Evolutionary conservation across 2,888 invertebrate genomes (phyloP).

Genomic region (Mythimna impura): DNA sequence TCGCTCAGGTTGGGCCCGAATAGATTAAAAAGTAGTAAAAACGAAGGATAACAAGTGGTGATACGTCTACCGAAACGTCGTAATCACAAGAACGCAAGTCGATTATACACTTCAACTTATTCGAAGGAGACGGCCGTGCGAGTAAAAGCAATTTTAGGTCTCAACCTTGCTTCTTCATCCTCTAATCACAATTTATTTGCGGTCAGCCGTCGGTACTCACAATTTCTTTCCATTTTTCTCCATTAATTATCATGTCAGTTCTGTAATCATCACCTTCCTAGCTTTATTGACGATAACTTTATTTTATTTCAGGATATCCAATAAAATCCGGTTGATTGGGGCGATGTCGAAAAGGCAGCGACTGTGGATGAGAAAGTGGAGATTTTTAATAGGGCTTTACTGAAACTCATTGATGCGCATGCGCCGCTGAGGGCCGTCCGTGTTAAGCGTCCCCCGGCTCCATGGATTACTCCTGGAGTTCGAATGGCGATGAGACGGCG

Average conservation of each 20-base stretch:
- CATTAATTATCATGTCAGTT: not conserved
- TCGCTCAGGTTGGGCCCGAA: no score
- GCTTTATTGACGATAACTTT: no score
- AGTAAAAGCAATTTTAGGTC: not conserved
- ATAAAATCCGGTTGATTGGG: no score
- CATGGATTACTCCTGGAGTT: no score
- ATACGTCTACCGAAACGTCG: not conserved
- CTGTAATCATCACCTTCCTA: not conserved
- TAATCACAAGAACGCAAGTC: not conserved
- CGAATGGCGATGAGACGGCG: no score
- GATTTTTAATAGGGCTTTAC: no score
- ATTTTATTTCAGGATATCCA: conserved; percentile 19
- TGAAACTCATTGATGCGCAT: no score
- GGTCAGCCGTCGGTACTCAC: not conserved
- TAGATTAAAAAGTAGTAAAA: not conserved
- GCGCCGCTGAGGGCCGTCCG: no score
- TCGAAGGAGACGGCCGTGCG: not conserved
- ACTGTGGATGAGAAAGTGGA: no score
- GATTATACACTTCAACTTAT: not conserved
- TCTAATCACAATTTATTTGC: not conserved
- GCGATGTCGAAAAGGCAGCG: no score
- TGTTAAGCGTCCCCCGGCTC: no score
- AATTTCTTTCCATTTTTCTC: not conserved
- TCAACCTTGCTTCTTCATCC: not conserved
- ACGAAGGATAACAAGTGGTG: not conserved